Base-by-base conservation (phyloP, 2,113 vertebrate species). In the Coregonus clupeaformis region DNA sequence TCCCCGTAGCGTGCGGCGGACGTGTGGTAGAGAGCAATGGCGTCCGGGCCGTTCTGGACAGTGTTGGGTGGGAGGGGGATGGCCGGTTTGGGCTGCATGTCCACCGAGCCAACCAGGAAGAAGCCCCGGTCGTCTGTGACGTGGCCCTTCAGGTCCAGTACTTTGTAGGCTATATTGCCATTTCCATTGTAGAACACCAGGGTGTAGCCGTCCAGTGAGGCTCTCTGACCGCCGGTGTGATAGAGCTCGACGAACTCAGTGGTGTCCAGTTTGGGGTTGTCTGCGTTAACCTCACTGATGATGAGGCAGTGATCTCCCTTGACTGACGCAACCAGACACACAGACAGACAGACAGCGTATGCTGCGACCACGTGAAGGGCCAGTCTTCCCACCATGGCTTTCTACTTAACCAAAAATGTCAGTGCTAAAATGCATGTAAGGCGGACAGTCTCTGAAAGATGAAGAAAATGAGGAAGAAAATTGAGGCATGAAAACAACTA, bases 101-200 rank as follows among this genome's bases (percentile, higher is more conserved):
- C 83, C 9, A 85, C 72, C 0, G 93, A 95, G 12, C 94, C 94
- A 49, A 95, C 91, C 73, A 96, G 80, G 81, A 95, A 95, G 88
- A 92, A 95, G 3, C 94, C 94, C 42, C 75, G 71, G 22, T 90
- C 82, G 0, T 95, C 88, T 0, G 94, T 95, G 52, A 65, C 86
- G 25, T 94, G 79, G 24, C 88, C 88, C 0, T 87, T 91, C 7
- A 96, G 91, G 83, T 93, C 87, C 57, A 96, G 62, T 36, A 94
- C 91, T 7, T 75, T 79, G 84, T 95, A 95, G 66, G 93, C 94
- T 2, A 24, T 4, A 62, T 95, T 94, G n/a, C 93, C 89, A 0
- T 93, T 95, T 16, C 95, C 93, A 0, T 96, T 96, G 72, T 94
- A 96, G 76, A 95, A 94, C 4, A 96, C 92, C 0, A 96, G 86